Base-by-base conservation (phyloP, 1,140 invertebrate genomes). In the Zaprionus nigranus region DNA sequence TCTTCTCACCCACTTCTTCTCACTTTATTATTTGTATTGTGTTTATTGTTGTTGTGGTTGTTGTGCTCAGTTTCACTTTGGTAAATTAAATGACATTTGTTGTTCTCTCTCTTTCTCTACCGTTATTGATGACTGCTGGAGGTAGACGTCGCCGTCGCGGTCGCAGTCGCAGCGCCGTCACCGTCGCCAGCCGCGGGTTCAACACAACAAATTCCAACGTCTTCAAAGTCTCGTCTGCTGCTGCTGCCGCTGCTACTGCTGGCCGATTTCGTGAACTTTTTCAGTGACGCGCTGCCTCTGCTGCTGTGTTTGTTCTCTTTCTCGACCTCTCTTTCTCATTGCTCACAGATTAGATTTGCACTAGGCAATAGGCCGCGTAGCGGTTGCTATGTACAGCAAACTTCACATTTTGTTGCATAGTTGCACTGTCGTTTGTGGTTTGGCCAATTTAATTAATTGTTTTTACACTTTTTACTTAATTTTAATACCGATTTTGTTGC, bases 41-140 rank as follows among this genome's bases (percentile, higher is more conserved):
- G 78, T 30, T 68, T 75, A n/a, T 59, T 85, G 53, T 74, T 63
- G 59, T 67, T 82, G 36, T 60, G 75, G 67, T 76, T 72, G 57
- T 72, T 82, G 70, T 74, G 67, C 85, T 71, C 84, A 78, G 84
- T 88, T 88, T 88, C 84, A 88, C 84, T 88, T 88, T 88, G 70
- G 70, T 63, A 77, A 73, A 72, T 77, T 73, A 77, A 77, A 77
- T 77, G 81, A 76, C 84, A 90, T 88, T 88, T 81, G 78, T 84
- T 84, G 75, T 86, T 62, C 58, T 40, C 28, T 69, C 53, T 67
- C 46, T 68, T 53, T 59, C 65, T 78, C 68, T 77, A 87, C 83
- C 79, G 82, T 82, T 86, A 86, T 87, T 86, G 79, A 71, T 70
- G 68, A 75, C 69, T 67, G 70, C 69, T 72, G 51, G 70, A 77